phyloP scores from a whole-genome alignment of 2,113 vertebrate species.

The Emydocephalus ijimae region DNA sequence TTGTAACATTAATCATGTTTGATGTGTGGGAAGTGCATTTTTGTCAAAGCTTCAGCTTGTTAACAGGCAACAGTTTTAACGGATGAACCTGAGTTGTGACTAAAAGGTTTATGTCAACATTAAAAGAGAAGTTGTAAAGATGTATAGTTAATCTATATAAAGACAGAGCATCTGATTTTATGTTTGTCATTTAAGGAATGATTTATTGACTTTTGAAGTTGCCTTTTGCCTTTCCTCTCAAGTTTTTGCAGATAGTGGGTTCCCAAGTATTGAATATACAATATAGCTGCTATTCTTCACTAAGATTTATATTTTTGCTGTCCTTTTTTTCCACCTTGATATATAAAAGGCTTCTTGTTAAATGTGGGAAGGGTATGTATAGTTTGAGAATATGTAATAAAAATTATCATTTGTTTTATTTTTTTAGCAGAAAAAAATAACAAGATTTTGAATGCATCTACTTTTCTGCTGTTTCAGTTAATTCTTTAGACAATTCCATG shows the following conservation, averaged over 20 bases:
- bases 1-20: slow-evolving; percentile 12
- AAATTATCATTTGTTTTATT: neutral
- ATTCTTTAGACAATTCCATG: neutral
- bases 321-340: neutral
- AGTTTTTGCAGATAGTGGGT: slow-evolving; percentile 29
- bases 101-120: slow-evolving; percentile 64
- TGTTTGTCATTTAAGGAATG: slow-evolving; percentile 58
- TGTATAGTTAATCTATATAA: slow-evolving; percentile 60
- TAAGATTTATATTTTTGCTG: slow-evolving; percentile 11
- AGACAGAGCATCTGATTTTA: slow-evolving; percentile 48
- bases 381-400: neutral
- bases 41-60: slow-evolving; percentile 48
- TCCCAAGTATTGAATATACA: slow-evolving; percentile 13
- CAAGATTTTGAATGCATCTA: neutral
- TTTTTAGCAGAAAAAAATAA: neutral
- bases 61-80: slow-evolving; percentile 57
- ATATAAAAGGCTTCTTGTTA: neutral
- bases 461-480: neutral
- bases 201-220: slow-evolving; percentile 54
- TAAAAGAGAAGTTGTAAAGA: slow-evolving; percentile 52
- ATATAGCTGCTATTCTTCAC: slow-evolving; percentile 1
- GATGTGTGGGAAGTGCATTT: neutral
- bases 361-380: neutral
- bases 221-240: slow-evolving; percentile 22
- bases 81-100: slow-evolving; percentile 55